These are phyloP conservation scores for Lucifuga dentata DNA, from an alignment of 2,113 vertebrate genomes.

Conservation along the genomic window DNA sequence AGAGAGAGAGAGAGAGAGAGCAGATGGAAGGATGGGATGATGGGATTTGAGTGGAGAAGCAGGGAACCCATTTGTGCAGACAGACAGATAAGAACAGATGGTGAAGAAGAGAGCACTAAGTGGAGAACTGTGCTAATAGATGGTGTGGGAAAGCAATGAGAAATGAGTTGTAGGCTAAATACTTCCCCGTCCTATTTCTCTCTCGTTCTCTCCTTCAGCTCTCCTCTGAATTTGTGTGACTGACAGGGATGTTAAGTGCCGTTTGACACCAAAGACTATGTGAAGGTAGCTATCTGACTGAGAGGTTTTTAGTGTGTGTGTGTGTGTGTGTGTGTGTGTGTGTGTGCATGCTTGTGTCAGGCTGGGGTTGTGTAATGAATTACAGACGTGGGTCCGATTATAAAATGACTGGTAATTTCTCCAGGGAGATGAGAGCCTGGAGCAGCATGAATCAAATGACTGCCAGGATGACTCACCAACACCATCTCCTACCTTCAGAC, in stretches of 20 bases:
- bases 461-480: constrained; percentile 76
- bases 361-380: constrained; percentile 83
- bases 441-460: constrained; percentile 81
- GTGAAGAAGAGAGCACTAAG: constrained; percentile 56
- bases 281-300: constrained; percentile 72
- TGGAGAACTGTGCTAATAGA: constrained; percentile 65
- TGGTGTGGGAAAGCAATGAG: constrained; percentile 70
- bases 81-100: constrained; percentile 71
- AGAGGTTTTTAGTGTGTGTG: constrained; percentile 41
- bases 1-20: neutral
- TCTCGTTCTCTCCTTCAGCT: constrained; percentile 78
- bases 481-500: constrained; percentile 40
- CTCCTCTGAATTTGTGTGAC: constrained; percentile 83
- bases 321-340: constrained; percentile 25
- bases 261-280: constrained; percentile 85
- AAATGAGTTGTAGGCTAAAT: constrained; percentile 72
- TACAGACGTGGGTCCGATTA: constrained; percentile 85
- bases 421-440: constrained; percentile 80
- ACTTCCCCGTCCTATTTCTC: constrained; percentile 50
- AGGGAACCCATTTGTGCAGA: constrained; percentile 50
- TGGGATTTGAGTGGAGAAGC: constrained; percentile 46
- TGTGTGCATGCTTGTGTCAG: constrained; percentile 47
- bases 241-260: constrained; percentile 88
- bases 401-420: constrained; percentile 89
- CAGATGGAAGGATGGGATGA: constrained; percentile 3